Base-by-base conservation (phyloP, 2,113 vertebrate genomes). In the Eleginops maclovinus region DNA sequence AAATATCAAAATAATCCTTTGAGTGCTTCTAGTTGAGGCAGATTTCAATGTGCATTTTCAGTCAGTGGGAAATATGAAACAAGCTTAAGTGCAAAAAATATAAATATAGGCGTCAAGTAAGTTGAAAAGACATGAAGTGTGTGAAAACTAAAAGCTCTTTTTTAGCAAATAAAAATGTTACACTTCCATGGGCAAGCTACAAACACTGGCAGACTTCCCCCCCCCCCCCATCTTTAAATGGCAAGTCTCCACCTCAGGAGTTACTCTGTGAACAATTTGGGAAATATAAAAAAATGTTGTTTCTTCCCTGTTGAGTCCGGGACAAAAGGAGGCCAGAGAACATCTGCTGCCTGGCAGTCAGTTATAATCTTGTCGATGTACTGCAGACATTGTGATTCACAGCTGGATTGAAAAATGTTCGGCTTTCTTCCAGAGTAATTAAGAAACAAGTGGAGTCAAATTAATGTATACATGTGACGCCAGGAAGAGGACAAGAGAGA, bases 341-440 rank as follows among this genome's bases (percentile, higher is more conserved):
- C 69, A 82, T 58, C 69, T 77, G 60, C 55, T 65, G 64, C 43
- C 24, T 44, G 7, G 65, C 31, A 62, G 70, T 50, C 44, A 49
- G 28, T 61, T 61, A 11, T 74, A 65, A 76, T 75, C 61, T 68
- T 1, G 1, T n/a, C 51, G 44, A 55, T 46, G 43, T 41, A 14
- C 43, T 51, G 69, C 40, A 44, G 55, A 82, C 54, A 22, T 60
- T 15, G 71, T 79, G 79, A 82, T 65, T 81, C 77, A 58, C 67
- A 68, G 72, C 77, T 68, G 62, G 49, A 68, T 44, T 51, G 22
- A 58, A 51, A 22, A 4, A 68, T 16, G 7, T 51, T 44, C 19
- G n/a, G 44, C 56, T 43, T 51, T 26, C 56, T 70, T 26, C n/a
- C 31, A 28, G 50, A 50, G n/a, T 63, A 72, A 68, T 68, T 77